Evolutionary conservation across 2,113 vertebrate species (phyloP), one percentile per base, ranked within the genome.

Genomic region (Cyanocitta stelleri): DNA sequence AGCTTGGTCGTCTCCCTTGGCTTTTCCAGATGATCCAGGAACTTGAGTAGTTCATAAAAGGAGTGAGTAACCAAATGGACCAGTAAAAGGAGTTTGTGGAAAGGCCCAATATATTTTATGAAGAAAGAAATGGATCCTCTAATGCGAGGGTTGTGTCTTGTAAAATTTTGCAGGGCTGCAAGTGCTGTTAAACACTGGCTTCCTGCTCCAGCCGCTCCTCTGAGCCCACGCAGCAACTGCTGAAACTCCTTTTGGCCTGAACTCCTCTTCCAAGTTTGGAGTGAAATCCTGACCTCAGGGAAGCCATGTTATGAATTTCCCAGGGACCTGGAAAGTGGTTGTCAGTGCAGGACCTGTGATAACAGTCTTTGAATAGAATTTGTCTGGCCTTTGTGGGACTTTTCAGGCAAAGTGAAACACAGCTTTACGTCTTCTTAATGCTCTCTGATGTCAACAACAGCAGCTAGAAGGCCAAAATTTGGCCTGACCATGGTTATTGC

Each of bases 81-180:
- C 93, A 93, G 92, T 94, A 95, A 96, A 95, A 89, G 62, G 66
- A 82, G 86, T 27, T 95, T 92, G 92, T 95, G 86, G 95, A 87
- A 93, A 92, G 77, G 95, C 85, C 88, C 56, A 52, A 52, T 93
- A 90, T 95, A 96, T 94, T 96, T 96, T 96, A 94, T 87, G 77
- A 94, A 96, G 95, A 95, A 95, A 93, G 88, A 96, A 95, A 88
- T 81, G 92, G 80, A 90, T 95, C 83, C 88, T 96, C 79, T 93
- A 96, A 97, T 5, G 4, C 0, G 69, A 96, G 93, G 80, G 92
- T 85, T 95, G 90, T 95, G 95, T 89, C 91, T 94, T 97, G 92
- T 96, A 95, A 95, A 96, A 58, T 72, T 94, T 76, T 90, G 95
- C 95, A 93, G 93, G 68, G 90, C 93, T 96, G 90, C 88, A 64